phyloP scores from a whole-genome alignment of 2,888 invertebrate genomes.

The Oxyscelio sp. region DNA sequence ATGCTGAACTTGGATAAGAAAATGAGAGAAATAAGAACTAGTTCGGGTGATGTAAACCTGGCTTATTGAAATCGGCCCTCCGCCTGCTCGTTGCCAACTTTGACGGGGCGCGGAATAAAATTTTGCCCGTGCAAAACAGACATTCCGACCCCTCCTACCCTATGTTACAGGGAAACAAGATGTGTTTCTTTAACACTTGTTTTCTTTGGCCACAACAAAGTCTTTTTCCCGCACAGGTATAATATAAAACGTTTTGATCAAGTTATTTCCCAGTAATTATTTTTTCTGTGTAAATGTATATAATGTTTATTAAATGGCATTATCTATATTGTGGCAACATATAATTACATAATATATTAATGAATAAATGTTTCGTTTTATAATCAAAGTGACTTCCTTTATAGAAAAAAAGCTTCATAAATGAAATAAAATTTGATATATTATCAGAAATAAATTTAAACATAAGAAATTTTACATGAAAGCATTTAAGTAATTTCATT shows the following conservation, averaged over 20 bases:
- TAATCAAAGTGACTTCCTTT: too few relatives aligned
- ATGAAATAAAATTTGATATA: too few relatives aligned
- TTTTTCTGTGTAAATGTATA: too few relatives aligned
- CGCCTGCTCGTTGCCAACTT: slow-evolving; percentile 84
- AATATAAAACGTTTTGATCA: slow-evolving; percentile 9
- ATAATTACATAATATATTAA: too few relatives aligned
- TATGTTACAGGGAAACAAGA: slow-evolving; percentile 73
- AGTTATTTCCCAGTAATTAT: background rate
- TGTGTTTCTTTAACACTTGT: slow-evolving; percentile 60
- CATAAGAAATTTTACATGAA: too few relatives aligned
- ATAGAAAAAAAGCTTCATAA: too few relatives aligned
- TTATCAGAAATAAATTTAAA: too few relatives aligned
- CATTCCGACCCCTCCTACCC: slow-evolving; percentile 84
- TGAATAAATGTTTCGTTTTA: too few relatives aligned
- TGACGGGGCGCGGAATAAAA: slow-evolving; percentile 83
- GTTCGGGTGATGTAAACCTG: slow-evolving; percentile 65
- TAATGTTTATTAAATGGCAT: too few relatives aligned
- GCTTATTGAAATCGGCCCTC: slow-evolving; percentile 86
- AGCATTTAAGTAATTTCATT: too few relatives aligned
- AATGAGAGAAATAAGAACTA: slow-evolving; percentile 67
- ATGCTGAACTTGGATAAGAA: slow-evolving; percentile 52
- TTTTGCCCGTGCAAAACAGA: slow-evolving; percentile 83
- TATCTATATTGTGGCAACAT: too few relatives aligned
- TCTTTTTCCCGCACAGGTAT: slow-evolving; percentile 25
- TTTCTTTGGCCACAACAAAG: slow-evolving; percentile 29